Base-by-base conservation (phyloP, 2,113 vertebrate genomes). In the Oryzias celebensis region DNA sequence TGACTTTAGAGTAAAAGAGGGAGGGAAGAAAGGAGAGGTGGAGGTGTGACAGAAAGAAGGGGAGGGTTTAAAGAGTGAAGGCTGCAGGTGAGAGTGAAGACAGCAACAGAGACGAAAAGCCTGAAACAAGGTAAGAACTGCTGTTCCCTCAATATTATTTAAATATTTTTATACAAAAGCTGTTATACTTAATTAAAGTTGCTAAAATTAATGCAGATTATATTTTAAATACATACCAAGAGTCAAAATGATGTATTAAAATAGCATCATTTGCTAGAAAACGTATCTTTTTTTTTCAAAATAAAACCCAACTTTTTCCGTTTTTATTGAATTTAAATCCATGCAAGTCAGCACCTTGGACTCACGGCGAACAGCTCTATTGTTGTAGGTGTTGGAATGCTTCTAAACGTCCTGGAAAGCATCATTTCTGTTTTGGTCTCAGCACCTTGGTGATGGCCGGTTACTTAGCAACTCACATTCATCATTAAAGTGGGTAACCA, bases 381-480 rank as follows among this genome's bases (percentile, higher is more conserved):
- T 81, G 66, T 68, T 80, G 58, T 0, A 47, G 43, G 49, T 2
- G 46, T 57, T 44, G 73, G 73, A 88, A 79, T 51, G 71, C 75
- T 77, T 22, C 48, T 54, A 65, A 71, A 68, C 64, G 58, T 89
- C 63, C 67, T 60, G 68, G 54, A 59, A 66, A 77, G 57, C 71
- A 81, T 82, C 59, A 82, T 77, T 83, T 80, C 65, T 87, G 82
- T 68, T 61, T 57, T 57, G 65, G 81, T 71, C 68, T 66, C 67
- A 56, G 75, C 79, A 62, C 74, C 78, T 65, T 22, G 18, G 68
- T 17, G 7, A 71, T 65, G 8, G 43, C 61, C 8, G 58, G 83
- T 90, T 85, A 71, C 89, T 71, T 86, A 84, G 90, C 84, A 89
- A 92, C 53, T 65, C 80, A 88, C 87, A 90, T 91, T 84, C 84